Percentiles rank a stretch among this genome's conserved stretches.
Conservation (phyloP, 2,888 invertebrate species). For the Aradus depressus region DNA sequence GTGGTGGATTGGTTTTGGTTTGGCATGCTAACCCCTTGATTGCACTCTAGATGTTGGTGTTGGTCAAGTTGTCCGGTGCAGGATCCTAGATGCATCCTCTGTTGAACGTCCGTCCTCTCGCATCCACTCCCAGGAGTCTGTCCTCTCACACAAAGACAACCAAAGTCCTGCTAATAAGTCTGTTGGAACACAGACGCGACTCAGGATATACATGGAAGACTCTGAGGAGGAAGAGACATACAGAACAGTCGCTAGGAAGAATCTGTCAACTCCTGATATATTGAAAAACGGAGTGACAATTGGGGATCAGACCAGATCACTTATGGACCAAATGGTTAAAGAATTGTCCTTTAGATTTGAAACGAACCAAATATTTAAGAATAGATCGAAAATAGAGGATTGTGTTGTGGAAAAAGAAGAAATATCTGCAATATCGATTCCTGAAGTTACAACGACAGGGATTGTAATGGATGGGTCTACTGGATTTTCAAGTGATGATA, state of each 20-base stretch:
- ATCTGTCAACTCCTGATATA: conserved; percentile 6
- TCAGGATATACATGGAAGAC: conserved; percentile 16
- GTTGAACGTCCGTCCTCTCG: too few relatives aligned
- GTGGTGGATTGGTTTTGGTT: conserved; percentile 13
- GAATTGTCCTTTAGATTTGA: conserved; percentile 13
- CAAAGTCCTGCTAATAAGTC: too few relatives aligned
- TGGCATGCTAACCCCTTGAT: conserved; percentile 14
- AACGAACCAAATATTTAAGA: not conserved
- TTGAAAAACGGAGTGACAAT: conserved; percentile 2
- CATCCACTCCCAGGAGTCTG: not conserved
- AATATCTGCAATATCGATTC: conserved; percentile 5
- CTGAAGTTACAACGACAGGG: not conserved
- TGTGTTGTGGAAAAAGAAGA: conserved; percentile 2
- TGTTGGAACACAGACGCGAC: conserved; percentile 16
- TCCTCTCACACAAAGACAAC: too few relatives aligned
- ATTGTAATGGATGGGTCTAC: not conserved
- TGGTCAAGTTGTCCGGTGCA: conserved; percentile 12
- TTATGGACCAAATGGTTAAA: conserved; percentile 9
- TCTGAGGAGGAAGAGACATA: conserved; percentile 1
- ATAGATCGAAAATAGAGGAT: not conserved
- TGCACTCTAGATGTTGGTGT: conserved; percentile 17
- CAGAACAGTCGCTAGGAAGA: conserved; percentile 1
- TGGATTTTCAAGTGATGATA: conserved; percentile 20
- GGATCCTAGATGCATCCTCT: conserved; percentile 3
- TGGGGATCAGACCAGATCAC: conserved; percentile 1